A percentile compares a stretch with the other conserved stretches of the same genome.
Evolutionary conservation across 2,888 invertebrate species (phyloP).

Genomic region (Lutraria lutraria): DNA sequence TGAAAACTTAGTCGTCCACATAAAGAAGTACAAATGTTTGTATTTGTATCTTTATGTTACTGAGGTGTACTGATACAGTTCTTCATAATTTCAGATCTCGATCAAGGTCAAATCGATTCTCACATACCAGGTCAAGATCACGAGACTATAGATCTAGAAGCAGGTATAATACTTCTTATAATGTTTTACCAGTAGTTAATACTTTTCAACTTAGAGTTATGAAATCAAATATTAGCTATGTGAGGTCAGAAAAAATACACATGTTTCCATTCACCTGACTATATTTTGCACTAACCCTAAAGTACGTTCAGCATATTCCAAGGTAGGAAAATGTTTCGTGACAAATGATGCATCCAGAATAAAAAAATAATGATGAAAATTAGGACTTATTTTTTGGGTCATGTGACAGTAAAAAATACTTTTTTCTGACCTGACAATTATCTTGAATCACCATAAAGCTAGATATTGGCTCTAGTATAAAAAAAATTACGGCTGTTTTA

Average conservation of each 20-base stretch:
- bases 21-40: background rate
- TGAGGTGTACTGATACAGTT: background rate
- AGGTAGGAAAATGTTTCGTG: too few relatives aligned
- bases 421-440: too few relatives aligned
- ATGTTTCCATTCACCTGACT: background rate
- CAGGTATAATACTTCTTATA: slow-evolving; percentile 7
- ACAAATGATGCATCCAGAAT: too few relatives aligned
- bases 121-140: slow-evolving; percentile 68
- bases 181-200: background rate
- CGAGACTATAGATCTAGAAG: slow-evolving; percentile 49
- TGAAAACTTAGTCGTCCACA: background rate
- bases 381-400: too few relatives aligned
- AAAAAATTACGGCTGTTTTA: background rate
- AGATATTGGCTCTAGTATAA: background rate
- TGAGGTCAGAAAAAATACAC: background rate
- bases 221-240: too few relatives aligned
- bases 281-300: too few relatives aligned
- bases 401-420: too few relatives aligned
- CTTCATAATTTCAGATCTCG: slow-evolving; percentile 32
- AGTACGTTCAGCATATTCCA: too few relatives aligned
- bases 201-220: too few relatives aligned
- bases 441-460: background rate
- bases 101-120: slow-evolving; percentile 68
- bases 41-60: background rate
- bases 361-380: too few relatives aligned